These are phyloP conservation scores for Eilema caniola DNA, from an alignment of 2,888 invertebrate species.

Conservation along the genomic window DNA sequence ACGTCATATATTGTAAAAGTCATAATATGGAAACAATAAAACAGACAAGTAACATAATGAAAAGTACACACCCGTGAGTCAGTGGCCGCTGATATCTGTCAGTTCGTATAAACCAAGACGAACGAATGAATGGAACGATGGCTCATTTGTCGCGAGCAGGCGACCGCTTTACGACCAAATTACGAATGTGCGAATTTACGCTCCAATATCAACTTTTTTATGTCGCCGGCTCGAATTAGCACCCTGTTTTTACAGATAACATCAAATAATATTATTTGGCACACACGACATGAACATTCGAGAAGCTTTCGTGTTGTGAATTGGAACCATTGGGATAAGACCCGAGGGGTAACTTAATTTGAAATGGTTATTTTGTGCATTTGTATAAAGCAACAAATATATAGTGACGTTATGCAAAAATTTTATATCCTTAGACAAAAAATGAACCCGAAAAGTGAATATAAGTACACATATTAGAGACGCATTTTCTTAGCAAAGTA, in stretches of 20 bases:
- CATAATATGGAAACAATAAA: background rate
- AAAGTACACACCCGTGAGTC: background rate
- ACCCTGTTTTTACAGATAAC: constrained; percentile 19
- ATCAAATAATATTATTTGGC: constrained; percentile 24
- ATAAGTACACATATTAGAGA: background rate
- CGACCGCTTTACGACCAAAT: constrained; percentile 32
- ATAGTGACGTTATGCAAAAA: too few relatives aligned
- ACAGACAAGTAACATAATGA: background rate
- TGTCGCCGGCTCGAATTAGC: constrained; percentile 34
- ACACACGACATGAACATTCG: constrained; percentile 6
- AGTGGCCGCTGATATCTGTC: constrained; percentile 19
- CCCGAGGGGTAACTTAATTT: background rate
- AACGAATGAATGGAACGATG: constrained; percentile 42
- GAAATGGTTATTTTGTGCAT: background rate
- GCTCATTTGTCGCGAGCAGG: constrained; percentile 47
- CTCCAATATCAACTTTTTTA: constrained; percentile 36
- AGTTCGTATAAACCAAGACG: constrained; percentile 33
- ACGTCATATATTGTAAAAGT: background rate
- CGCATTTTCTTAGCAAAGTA: background rate
- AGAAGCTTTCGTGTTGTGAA: background rate
- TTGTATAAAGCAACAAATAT: background rate
- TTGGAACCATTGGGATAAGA: background rate
- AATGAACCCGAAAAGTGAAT: too few relatives aligned
- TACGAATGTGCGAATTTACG: constrained; percentile 27
- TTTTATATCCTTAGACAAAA: too few relatives aligned